A percentile compares a stretch with the other conserved stretches of the same genome.
phyloP scores from a whole-genome alignment of 1,140 invertebrate species.

The Danaus plexippus region DNA sequence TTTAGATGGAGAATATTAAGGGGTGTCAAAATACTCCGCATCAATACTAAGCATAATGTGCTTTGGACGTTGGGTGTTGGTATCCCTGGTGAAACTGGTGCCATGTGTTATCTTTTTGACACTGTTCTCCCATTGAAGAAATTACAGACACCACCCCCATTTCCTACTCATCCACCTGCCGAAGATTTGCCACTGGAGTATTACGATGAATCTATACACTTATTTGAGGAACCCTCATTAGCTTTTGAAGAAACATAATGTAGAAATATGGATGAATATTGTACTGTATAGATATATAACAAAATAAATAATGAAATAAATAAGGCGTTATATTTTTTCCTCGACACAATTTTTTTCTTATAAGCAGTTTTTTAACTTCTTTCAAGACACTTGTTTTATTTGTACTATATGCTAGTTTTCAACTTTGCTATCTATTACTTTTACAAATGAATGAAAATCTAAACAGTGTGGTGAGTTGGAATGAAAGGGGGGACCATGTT shows the following conservation, averaged over 20 bases:
- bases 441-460: no score
- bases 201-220: constrained; percentile 80
- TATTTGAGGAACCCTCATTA: constrained; percentile 79
- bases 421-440: no score
- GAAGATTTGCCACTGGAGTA: constrained; percentile 78
- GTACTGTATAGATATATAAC: no score
- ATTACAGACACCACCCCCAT: constrained; percentile 76
- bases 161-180: constrained; percentile 84
- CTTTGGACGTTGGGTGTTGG: constrained; percentile 87
- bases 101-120: constrained; percentile 88
- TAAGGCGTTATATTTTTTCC: no score
- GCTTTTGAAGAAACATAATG: constrained; percentile 73
- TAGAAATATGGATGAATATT: no score
- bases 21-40: constrained; percentile 88
- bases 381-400: no score
- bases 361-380: no score
- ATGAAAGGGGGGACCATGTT: no score
- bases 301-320: no score
- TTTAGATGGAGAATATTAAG: constrained; percentile 76
- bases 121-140: constrained; percentile 78
- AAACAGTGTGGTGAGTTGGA: no score
- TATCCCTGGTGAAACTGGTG: constrained; percentile 86
- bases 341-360: no score
- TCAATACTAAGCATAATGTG: constrained; percentile 95
- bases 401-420: no score